phyloP scores from a whole-genome alignment of 2,888 invertebrate genomes.

The Norana najaformis region DNA sequence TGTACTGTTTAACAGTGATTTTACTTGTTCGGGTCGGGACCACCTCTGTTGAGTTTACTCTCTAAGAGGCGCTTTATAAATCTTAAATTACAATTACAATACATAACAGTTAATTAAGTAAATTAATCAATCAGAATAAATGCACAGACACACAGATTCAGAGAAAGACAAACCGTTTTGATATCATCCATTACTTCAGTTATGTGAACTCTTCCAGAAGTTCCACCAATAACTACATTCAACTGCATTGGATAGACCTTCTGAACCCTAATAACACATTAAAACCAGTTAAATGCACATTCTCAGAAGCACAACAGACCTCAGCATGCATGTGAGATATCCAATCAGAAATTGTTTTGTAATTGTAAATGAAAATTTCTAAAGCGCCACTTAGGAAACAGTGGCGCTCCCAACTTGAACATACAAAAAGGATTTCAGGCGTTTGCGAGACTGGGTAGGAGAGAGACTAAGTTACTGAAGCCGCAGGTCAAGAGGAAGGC shows the following conservation, averaged over 20 bases:
- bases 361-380: no score
- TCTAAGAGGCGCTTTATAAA: no score
- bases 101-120: not conserved
- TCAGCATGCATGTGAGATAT: not conserved
- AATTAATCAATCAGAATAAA: not conserved
- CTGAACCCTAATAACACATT: not conserved
- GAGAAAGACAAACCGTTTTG: not conserved
- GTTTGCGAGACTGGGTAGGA: no score
- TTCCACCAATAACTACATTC: not conserved
- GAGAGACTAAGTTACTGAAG: no score
- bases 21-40: no score
- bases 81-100: no score
- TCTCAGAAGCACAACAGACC: not conserved
- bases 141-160: not conserved
- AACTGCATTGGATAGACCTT: constrained; percentile 10
- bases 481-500: no score
- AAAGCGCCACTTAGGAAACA: no score
- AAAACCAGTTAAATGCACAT: not conserved
- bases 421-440: no score
- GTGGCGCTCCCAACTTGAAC: no score
- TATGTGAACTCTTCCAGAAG: constrained; percentile 27
- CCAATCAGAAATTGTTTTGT: not conserved
- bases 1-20: no score
- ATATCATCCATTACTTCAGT: not conserved
- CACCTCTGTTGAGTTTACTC: no score